A percentile compares a stretch with the other conserved stretches of the same genome.
Conservation (phyloP, 2,113 vertebrate genomes). For the Paramisgurnus dabryanus region DNA sequence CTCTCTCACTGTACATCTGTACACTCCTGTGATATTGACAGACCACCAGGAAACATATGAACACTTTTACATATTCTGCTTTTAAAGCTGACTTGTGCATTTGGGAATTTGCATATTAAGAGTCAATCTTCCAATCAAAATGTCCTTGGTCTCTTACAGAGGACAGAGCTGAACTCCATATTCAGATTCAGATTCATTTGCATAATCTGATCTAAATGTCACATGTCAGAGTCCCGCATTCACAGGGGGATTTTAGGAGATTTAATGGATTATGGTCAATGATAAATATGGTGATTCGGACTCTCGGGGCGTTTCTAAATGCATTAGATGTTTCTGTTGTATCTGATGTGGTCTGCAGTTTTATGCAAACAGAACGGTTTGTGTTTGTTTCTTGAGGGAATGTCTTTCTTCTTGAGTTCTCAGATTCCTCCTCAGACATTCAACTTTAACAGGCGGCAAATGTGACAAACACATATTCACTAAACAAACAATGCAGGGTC, state of each 20-base stretch:
- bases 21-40: constrained; percentile 6
- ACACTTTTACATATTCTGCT: constrained; percentile 26
- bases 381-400: background rate
- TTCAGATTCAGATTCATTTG: constrained; percentile 34
- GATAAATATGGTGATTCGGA: constrained; percentile 32
- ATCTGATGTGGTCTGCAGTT: background rate
- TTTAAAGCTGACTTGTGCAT: constrained; percentile 31
- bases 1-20: background rate
- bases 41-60: background rate
- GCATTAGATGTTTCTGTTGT: constrained; percentile 26
- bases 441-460: background rate
- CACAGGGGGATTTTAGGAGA: constrained; percentile 17
- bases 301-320: constrained; percentile 9
- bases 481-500: background rate
- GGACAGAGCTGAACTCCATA: constrained; percentile 34
- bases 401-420: too few species aligned
- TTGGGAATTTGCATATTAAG: constrained; percentile 35
- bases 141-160: constrained; percentile 36
- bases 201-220: constrained; percentile 42
- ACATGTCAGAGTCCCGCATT: constrained; percentile 11
- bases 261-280: constrained; percentile 31
- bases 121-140: constrained; percentile 34
- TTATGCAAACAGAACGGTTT: background rate
- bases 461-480: background rate
- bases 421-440: background rate